Conservation (phyloP, 2,888 invertebrate species). For the Stegophylla sp. region DNA sequence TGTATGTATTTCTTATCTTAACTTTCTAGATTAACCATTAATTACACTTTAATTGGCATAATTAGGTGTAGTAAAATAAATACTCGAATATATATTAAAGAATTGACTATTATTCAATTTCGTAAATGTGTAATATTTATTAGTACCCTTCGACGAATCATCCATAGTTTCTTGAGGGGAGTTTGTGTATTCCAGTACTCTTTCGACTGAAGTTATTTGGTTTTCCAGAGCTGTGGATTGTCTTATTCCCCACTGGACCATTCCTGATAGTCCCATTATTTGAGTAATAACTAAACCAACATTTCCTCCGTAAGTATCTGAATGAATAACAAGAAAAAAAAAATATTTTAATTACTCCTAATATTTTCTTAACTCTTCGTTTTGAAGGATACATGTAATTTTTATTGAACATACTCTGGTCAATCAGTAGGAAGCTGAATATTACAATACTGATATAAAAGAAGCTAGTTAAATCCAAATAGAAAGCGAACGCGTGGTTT, state of each 20-base stretch:
- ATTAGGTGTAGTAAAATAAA: too few species aligned
- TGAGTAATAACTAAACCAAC: constrained; percentile 82
- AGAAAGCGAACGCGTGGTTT: constrained; percentile 93
- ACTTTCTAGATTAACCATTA: too few species aligned
- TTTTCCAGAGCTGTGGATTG: constrained; percentile 89
- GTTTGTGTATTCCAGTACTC: constrained; percentile 80
- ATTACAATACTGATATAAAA: constrained; percentile 86
- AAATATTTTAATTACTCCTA: background rate
- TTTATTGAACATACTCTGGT: constrained; percentile 58
- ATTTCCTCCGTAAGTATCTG: constrained; percentile 69
- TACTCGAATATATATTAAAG: background rate
- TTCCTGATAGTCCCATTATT: constrained; percentile 77
- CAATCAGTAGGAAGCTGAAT: constrained; percentile 77
- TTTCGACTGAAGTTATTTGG: constrained; percentile 88
- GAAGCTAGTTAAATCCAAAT: constrained; percentile 87
- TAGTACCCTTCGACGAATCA: constrained; percentile 60
- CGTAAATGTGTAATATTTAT: background rate
- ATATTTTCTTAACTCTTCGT: background rate
- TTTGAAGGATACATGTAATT: background rate
- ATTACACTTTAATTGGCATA: too few species aligned
- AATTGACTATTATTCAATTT: too few species aligned
- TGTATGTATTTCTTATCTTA: too few species aligned
- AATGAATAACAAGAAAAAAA: background rate
- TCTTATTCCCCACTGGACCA: constrained; percentile 88
- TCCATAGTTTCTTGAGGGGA: constrained; percentile 69